Percentiles rank a stretch among this genome's conserved stretches.
These are phyloP conservation scores for Cyanistes caeruleus DNA, from an alignment of 2,113 vertebrate species.

Conservation along the genomic window DNA sequence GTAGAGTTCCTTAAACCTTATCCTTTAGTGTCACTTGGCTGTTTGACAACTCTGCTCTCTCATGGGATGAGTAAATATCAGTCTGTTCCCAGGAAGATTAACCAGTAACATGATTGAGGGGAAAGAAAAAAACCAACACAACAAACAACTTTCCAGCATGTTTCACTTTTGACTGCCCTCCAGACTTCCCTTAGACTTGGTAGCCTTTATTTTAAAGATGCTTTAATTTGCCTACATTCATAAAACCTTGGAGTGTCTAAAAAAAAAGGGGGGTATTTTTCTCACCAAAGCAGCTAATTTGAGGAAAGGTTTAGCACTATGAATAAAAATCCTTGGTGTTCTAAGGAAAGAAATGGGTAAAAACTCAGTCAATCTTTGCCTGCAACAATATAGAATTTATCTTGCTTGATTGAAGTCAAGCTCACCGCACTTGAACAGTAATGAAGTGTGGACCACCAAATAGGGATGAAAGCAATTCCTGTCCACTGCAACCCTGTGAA, in stretches of 20 bases:
- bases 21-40: slow-evolving; percentile 66
- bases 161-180: slow-evolving; percentile 24
- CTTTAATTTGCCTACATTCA: slow-evolving; percentile 31
- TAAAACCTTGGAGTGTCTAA: slow-evolving; percentile 7
- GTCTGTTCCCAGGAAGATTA: slow-evolving; percentile 79
- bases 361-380: not conserved
- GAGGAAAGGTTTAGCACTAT: not conserved
- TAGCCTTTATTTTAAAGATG: slow-evolving; percentile 19
- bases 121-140: not conserved
- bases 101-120: slow-evolving; percentile 41
- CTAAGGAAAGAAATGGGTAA: not conserved
- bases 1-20: slow-evolving; percentile 59
- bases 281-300: slow-evolving; percentile 17
- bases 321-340: not conserved
- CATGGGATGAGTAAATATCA: slow-evolving; percentile 76
- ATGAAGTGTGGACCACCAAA: not conserved
- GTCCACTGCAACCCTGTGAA: not conserved
- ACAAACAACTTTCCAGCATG: slow-evolving; percentile 36
- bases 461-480: not conserved
- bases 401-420: not conserved
- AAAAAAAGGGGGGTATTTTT: not conserved
- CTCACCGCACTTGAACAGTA: not conserved
- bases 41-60: slow-evolving; percentile 66
- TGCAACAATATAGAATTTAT: not conserved
- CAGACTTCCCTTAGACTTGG: not conserved